Evolutionary conservation across 2,797 vertebrate genomes (phyloP), one percentile per base, ranked within the genome.

Genomic region (Chaunax sp.): DNA sequence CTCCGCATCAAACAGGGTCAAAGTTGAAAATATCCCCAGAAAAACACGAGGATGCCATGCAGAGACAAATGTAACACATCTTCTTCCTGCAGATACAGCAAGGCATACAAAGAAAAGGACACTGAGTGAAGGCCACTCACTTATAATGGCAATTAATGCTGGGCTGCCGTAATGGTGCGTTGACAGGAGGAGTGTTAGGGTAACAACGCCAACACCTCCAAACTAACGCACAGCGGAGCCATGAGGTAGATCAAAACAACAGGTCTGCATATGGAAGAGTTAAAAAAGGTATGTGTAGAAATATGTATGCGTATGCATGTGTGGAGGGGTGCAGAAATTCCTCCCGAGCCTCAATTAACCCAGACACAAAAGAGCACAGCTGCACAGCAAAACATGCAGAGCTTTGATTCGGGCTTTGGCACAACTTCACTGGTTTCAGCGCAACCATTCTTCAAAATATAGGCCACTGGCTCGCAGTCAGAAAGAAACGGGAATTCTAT

Each of bases 301-400:
- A 60, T 10, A 45, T 1, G 15, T 23, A 26, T 12, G 43, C 55
- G 37, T n/a, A 23, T 59, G 69, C 22, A 43, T 53, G 57, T 46
- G 59, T 38, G 53, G 47, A 77, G 65, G 72, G 68, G 69, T 54
- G 75, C 66, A 73, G 37, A 55, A 82, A 86, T 88, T 83, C 80
- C 87, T 92, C 88, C 74, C 13, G 40, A 77, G 82, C 83, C 66
- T 77, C 80, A 92, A 91, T 89, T 89, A 92, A 87, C 83, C 75
- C 55, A 67, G 80, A 90, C 86, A 88, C 90, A 90, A 88, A 88
- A 75, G 81, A 90, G 79, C 65, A 63, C 56, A 43, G 74, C 69
- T 40, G 75, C 62, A 23, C 43, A 22, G 69, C 70, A 76, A 84
- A 78, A 30, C 72, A 75, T 15, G 66, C 75, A 57, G 54, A 49